phyloP scores from a whole-genome alignment of 2,888 invertebrate species.

The Epistrophe eligans region DNA sequence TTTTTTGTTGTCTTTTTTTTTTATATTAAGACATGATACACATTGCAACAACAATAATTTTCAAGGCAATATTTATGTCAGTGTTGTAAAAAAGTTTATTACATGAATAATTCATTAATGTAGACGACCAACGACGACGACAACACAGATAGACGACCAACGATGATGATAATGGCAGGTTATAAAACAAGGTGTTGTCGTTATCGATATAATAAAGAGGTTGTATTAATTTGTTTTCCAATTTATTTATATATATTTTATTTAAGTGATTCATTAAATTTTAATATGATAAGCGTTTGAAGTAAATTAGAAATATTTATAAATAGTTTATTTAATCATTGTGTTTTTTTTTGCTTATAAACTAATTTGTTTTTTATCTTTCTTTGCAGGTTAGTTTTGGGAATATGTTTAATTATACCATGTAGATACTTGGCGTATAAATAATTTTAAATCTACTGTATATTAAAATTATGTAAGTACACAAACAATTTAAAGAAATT shows the following conservation, averaged over 20 bases:
- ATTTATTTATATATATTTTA: constrained; percentile 7
- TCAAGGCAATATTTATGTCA: constrained; percentile 72
- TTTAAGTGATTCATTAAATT: constrained; percentile 18
- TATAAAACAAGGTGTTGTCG: constrained; percentile 66
- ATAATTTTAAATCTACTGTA: no score
- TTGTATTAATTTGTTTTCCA: constrained; percentile 33
- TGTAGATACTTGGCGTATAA: no score
- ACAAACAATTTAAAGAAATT: no score
- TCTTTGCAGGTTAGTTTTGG: constrained; percentile 55
- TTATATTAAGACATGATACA: constrained; percentile 45
- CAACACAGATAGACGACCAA: not conserved
- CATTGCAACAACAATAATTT: constrained; percentile 43
- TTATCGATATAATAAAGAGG: constrained; percentile 49
- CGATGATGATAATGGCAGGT: constrained; percentile 2
- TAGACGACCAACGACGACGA: not conserved
- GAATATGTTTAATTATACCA: not conserved
- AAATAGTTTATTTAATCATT: not conserved
- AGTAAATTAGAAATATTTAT: not conserved
- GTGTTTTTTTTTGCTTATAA: constrained; percentile 23
- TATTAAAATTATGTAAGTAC: no score
- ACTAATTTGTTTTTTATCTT: constrained; percentile 19
- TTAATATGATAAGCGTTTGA: not conserved
- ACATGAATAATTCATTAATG: constrained; percentile 72
- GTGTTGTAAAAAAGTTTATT: constrained; percentile 61
- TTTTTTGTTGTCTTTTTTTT: constrained; percentile 35